Conservation (phyloP, 2,888 invertebrate species). For the Thera obeliscata region DNA sequence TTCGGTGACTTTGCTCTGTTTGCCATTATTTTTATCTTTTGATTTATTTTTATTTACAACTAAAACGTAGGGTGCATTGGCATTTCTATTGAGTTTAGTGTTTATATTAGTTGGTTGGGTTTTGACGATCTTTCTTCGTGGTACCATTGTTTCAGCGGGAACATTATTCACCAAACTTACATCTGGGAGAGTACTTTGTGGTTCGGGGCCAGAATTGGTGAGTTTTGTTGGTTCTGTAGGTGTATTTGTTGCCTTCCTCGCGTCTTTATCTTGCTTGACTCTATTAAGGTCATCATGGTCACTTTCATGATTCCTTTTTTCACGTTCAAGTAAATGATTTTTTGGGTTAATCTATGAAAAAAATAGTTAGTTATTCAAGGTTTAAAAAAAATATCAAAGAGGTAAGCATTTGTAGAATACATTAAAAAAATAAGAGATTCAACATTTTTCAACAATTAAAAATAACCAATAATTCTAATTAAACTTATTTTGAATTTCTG, state of each 20-base stretch:
- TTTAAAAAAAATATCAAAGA: no score
- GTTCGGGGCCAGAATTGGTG: neutral
- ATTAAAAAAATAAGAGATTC: no score
- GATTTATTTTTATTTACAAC: neutral
- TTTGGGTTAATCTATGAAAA: neutral
- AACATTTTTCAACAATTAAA: no score
- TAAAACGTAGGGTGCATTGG: conserved; percentile 2
- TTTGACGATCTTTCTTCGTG: conserved; percentile 1
- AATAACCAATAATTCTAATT: no score
- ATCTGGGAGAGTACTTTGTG: neutral
- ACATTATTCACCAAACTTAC: conserved; percentile 1
- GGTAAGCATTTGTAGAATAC: no score
- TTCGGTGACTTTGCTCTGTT: conserved; percentile 2
- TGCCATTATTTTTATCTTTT: neutral
- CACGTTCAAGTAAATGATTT: neutral
- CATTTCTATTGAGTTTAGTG: neutral
- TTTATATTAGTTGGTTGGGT: neutral
- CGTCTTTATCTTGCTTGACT: neutral
- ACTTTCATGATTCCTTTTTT: conserved; percentile 17
- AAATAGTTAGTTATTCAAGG: neutral
- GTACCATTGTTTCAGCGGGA: neutral
- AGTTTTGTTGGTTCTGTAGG: neutral
- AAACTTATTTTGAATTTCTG: no score
- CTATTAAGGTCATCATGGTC: neutral
- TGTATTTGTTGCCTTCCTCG: conserved; percentile 1